Evolutionary conservation across 2,888 invertebrate species (phyloP).

Genomic region (Drosophila kanekoi): DNA sequence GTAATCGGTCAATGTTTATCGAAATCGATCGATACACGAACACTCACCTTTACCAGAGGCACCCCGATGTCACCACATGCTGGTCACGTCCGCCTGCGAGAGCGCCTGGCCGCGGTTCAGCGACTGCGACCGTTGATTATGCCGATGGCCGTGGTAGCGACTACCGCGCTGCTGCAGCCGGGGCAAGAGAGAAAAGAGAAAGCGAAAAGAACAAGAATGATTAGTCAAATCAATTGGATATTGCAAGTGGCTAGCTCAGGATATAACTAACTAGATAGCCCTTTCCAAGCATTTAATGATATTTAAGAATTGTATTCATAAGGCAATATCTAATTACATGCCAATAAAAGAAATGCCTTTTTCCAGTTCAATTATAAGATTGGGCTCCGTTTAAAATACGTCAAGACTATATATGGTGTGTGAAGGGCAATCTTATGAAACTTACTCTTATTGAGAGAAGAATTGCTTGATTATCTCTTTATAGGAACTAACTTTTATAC

Average conservation of each 20-base stretch:
- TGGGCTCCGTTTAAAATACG: no score
- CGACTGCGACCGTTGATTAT: constrained; percentile 91
- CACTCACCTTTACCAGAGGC: constrained; percentile 87
- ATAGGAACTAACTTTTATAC: no score
- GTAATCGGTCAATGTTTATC: not conserved
- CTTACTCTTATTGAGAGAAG: no score
- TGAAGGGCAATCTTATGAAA: no score
- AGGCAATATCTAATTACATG: not conserved
- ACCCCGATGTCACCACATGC: constrained; percentile 93
- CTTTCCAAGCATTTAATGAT: no score
- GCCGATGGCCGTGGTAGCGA: constrained; percentile 87
- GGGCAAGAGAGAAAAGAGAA: not conserved
- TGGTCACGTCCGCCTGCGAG: constrained; percentile 88
- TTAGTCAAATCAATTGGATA: no score
- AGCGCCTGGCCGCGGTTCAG: constrained; percentile 90
- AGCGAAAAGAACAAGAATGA: not conserved
- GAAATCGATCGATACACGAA: not conserved
- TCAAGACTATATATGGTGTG: no score
- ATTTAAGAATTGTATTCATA: no score
- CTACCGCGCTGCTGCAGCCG: constrained; percentile 86
- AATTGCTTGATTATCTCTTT: no score
- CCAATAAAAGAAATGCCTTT: not conserved
- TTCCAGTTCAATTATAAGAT: no score
- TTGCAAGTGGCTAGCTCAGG: no score
- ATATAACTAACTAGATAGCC: no score